Percentiles rank a stretch among this genome's conserved stretches.
These are phyloP conservation scores for Ormyrus labotus DNA, from an alignment of 2,888 invertebrate genomes.

Conservation along the genomic window DNA sequence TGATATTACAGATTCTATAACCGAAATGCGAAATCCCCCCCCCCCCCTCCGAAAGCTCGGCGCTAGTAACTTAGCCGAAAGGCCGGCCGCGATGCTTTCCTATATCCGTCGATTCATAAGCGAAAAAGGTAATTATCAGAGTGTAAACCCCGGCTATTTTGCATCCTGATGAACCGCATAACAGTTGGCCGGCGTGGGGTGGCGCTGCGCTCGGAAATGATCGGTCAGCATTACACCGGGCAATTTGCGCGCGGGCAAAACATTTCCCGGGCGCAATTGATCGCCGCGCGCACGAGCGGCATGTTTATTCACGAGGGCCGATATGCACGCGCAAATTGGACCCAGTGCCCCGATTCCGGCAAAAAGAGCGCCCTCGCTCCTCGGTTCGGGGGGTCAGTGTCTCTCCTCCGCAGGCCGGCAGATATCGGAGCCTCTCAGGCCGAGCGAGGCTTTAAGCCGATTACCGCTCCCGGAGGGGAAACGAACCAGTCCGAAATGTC, in stretches of 20 bases:
- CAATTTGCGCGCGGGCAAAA: slow-evolving; percentile 23
- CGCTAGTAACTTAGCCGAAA: no score
- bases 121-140: no score
- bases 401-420: neutral
- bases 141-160: no score
- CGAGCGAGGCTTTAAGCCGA: slow-evolving; percentile 71
- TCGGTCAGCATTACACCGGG: neutral
- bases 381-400: neutral
- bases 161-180: neutral
- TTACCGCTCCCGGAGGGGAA: slow-evolving; percentile 66
- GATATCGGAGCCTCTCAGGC: slow-evolving; percentile 57
- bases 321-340: slow-evolving; percentile 2
- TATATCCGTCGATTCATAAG: no score
- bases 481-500: slow-evolving; percentile 54
- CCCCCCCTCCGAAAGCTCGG: no score
- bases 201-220: neutral
- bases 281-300: neutral
- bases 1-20: neutral
- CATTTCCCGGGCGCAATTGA: slow-evolving; percentile 29
- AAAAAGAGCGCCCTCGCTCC: neutral
- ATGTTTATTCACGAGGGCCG: slow-evolving; percentile 20
- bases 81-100: no score
- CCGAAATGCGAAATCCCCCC: no score
- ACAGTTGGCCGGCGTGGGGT: neutral
- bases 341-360: neutral